These are phyloP conservation scores for Ephestia elutella DNA, from an alignment of 1,140 invertebrate species.

Conservation along the genomic window DNA sequence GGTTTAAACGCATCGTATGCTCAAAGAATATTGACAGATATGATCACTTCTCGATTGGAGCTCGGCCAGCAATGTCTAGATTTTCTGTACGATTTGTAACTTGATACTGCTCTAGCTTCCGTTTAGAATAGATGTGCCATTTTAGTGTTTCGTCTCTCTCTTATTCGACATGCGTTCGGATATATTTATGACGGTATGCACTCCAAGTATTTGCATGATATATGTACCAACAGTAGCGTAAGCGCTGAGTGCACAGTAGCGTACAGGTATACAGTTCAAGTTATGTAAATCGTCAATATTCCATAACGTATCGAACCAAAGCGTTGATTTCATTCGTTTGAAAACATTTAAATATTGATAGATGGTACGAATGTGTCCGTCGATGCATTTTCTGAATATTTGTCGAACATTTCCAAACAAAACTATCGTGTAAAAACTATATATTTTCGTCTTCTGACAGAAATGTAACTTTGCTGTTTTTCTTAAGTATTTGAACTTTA, in stretches of 20 bases:
- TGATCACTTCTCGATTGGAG: slow-evolving; percentile 70
- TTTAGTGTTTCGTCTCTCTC: slow-evolving; percentile 57
- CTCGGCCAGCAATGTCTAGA: slow-evolving; percentile 62
- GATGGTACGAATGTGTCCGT: slow-evolving; percentile 16
- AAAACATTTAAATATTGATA: slow-evolving; percentile 31
- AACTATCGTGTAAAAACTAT: neutral
- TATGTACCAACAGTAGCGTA: slow-evolving; percentile 15
- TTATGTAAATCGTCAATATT: slow-evolving; percentile 14
- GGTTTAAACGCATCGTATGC: slow-evolving; percentile 57
- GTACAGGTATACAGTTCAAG: slow-evolving; percentile 9
- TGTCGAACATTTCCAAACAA: slow-evolving; percentile 19
- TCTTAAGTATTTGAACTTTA: no score
- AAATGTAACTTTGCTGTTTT: neutral
- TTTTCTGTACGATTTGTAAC: slow-evolving; percentile 69
- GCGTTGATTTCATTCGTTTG: slow-evolving; percentile 17
- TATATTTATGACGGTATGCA: slow-evolving; percentile 52
- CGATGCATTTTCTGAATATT: slow-evolving; percentile 37
- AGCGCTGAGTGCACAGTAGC: slow-evolving; percentile 12
- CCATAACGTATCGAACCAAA: slow-evolving; percentile 1
- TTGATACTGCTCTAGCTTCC: slow-evolving; percentile 63
- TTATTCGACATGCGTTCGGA: slow-evolving; percentile 52
- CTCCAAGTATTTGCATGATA: slow-evolving; percentile 31
- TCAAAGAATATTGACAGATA: slow-evolving; percentile 70
- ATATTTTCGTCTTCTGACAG: neutral
- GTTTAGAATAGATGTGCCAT: slow-evolving; percentile 67